Percentiles rank a stretch among this genome's conserved stretches.
Evolutionary conservation across 2,113 vertebrate genomes (phyloP).

Genomic region (Egretta garzetta): DNA sequence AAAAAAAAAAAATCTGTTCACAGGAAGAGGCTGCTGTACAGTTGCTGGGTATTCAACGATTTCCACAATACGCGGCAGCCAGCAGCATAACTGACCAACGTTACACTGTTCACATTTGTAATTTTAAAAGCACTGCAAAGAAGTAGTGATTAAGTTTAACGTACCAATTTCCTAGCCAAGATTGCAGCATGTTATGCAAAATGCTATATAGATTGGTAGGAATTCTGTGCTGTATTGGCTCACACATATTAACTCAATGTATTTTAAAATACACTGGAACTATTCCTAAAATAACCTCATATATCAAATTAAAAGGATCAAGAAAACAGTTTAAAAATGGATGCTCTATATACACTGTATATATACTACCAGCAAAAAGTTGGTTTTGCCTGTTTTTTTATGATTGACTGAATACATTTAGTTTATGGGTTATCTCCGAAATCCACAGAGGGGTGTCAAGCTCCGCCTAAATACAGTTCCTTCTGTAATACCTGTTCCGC

Average conservation of each 20-base stretch:
- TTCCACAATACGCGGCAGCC: neutral
- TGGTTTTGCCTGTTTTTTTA: neutral
- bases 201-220: neutral
- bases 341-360: neutral
- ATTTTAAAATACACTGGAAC: neutral
- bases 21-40: neutral
- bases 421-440: neutral
- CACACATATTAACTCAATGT: neutral
- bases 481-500: neutral
- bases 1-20: neutral
- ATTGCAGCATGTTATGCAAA: neutral
- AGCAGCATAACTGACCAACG: neutral
- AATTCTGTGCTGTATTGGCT: neutral
- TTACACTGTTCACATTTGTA: neutral
- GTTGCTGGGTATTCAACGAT: neutral
- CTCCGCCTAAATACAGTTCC: neutral
- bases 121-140: neutral
- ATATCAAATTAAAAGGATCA: neutral
- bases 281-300: neutral
- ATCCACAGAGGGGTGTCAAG: neutral
- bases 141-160: neutral
- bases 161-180: neutral
- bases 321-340: neutral
- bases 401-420: neutral
- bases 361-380: neutral